These are phyloP conservation scores for Ramphastos sulfuratus DNA, from an alignment of 2,113 vertebrate species.

Conservation along the genomic window DNA sequence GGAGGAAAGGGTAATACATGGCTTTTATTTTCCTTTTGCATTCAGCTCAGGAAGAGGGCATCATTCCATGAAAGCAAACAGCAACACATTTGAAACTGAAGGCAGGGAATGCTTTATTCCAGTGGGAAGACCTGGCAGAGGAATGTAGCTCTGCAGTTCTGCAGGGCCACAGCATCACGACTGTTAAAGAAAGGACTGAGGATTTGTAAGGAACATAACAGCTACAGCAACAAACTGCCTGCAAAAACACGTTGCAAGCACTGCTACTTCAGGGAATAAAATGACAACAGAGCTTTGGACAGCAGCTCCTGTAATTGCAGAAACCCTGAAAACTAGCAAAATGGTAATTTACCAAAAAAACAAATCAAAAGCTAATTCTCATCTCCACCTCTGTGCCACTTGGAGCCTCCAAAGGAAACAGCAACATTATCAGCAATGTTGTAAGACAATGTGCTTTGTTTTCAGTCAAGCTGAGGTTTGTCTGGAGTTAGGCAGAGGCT, in stretches of 20 bases:
- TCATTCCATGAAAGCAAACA: constrained; percentile 4
- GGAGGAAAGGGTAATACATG: background rate
- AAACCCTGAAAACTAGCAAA: background rate
- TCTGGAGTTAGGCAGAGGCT: background rate
- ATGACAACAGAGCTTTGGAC: background rate
- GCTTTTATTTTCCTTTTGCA: background rate
- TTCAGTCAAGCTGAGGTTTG: background rate
- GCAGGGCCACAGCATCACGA: background rate
- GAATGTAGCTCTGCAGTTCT: background rate
- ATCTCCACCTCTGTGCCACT: background rate
- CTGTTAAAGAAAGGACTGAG: background rate
- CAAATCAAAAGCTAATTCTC: background rate
- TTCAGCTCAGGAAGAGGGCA: background rate
- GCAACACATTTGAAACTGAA: constrained; percentile 7
- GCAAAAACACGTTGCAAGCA: background rate
- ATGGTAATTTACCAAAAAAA: background rate
- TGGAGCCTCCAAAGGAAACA: background rate
- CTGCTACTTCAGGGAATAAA: background rate
- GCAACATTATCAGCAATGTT: background rate
- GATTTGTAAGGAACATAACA: background rate
- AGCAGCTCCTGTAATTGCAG: background rate
- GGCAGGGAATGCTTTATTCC: background rate
- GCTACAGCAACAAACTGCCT: background rate
- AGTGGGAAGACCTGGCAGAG: background rate
- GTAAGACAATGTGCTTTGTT: constrained; percentile 13